phyloP scores from a whole-genome alignment of 1,140 invertebrate species.

The Anastatus disparis region DNA sequence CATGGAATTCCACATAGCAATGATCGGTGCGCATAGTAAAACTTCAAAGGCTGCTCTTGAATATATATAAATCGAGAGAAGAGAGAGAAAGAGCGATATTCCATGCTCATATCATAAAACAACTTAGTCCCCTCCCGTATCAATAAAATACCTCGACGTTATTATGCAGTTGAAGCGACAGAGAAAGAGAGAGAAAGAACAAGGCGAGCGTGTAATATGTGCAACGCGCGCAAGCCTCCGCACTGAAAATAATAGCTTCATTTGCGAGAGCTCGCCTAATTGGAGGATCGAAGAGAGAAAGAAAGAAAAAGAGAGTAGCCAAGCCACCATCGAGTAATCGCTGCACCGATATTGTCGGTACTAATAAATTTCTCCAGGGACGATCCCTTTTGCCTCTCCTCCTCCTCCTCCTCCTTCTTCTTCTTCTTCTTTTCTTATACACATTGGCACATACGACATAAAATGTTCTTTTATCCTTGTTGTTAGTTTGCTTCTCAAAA shows the following conservation, averaged over 20 bases:
- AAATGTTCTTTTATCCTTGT: too few species aligned
- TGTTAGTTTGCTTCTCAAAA: too few species aligned
- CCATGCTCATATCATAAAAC: constrained; percentile 23
- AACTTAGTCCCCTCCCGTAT: constrained; percentile 4
- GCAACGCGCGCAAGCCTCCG: not conserved
- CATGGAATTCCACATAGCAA: too few species aligned
- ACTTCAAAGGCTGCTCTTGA: too few species aligned
- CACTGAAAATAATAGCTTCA: constrained; percentile 36
- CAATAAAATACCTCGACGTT: constrained; percentile 22
- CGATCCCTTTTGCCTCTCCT: not conserved
- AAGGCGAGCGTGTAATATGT: not conserved
- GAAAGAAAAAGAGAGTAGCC: not conserved
- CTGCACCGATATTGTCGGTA: constrained; percentile 30
- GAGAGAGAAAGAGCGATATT: too few species aligned
- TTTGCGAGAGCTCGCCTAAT: constrained; percentile 36
- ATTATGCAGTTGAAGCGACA: constrained; percentile 5
- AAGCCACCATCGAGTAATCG: constrained; percentile 29
- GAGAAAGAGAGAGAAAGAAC: not conserved
- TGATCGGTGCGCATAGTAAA: too few species aligned
- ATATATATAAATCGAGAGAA: too few species aligned
- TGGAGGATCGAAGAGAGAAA: constrained; percentile 8
- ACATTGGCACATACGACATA: not conserved
- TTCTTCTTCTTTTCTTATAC: not conserved
- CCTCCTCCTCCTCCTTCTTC: not conserved
- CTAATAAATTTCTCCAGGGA: constrained; percentile 35